Conservation (phyloP, 2,113 vertebrate genomes). For the Engraulis encrasicolus region DNA sequence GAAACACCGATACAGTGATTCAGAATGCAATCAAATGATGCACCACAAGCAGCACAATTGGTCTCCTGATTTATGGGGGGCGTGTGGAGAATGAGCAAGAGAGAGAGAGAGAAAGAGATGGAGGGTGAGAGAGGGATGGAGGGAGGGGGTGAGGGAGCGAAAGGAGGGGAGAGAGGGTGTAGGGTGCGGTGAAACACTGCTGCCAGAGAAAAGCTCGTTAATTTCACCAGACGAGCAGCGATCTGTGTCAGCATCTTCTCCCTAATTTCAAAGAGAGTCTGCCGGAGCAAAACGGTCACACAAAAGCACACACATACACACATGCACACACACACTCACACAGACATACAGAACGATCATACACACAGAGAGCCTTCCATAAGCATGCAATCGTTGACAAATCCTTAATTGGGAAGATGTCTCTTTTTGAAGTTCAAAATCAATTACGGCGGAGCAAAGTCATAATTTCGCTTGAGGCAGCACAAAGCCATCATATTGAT, state of each 20-base stretch:
- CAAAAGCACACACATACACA: neutral
- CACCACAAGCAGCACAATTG: slow-evolving; percentile 12
- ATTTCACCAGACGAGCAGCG: neutral
- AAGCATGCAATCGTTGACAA: neutral
- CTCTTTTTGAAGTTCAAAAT: neutral
- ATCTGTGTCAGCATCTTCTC: slow-evolving; percentile 22
- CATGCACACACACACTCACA: neutral
- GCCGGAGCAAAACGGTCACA: neutral
- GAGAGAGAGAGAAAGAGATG: neutral
- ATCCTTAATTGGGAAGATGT: neutral
- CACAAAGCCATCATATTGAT: slow-evolving; percentile 18
- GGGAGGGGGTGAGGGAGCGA: neutral
- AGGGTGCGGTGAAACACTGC: slow-evolving; percentile 9
- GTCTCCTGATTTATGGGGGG: slow-evolving; percentile 1
- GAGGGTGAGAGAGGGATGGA: neutral
- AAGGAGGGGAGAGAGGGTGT: neutral
- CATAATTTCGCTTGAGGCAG: neutral
- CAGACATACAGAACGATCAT: neutral
- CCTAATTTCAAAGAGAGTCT: slow-evolving; percentile 13
- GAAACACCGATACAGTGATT: slow-evolving; percentile 10
- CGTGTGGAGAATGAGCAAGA: neutral
- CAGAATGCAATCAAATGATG: neutral
- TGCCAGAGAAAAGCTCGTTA: slow-evolving; percentile 21
- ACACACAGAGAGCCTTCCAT: neutral
- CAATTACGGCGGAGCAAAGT: neutral